Percentiles rank a stretch among this genome's conserved stretches.
phyloP scores from a whole-genome alignment of 2,113 vertebrate species.

The Oophaga pumilio region DNA sequence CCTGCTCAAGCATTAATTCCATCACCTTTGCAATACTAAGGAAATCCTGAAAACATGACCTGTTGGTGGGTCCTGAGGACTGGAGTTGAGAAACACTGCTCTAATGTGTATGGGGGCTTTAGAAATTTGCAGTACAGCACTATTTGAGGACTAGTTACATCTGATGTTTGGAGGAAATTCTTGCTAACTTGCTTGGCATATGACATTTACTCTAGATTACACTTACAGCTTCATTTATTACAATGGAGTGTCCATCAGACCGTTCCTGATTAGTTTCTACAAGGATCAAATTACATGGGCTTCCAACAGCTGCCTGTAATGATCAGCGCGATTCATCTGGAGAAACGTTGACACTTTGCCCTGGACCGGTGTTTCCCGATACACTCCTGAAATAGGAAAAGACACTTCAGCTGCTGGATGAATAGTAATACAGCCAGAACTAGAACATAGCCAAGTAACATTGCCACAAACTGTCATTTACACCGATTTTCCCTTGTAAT shows the following conservation, averaged over 20 bases:
- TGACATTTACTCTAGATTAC: background rate
- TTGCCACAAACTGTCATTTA: background rate
- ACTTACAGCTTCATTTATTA: background rate
- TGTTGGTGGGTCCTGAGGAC: too few species aligned
- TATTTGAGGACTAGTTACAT: too few species aligned
- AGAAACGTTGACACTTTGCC: constrained; percentile 85
- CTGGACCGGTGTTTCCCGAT: constrained; percentile 67
- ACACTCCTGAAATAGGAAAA: constrained; percentile 62
- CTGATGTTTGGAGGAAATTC: too few species aligned
- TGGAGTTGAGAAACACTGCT: too few species aligned
- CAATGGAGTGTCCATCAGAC: constrained; percentile 3
- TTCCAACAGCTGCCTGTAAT: constrained; percentile 73
- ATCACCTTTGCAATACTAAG: too few species aligned
- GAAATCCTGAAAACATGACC: too few species aligned
- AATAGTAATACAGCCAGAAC: background rate
- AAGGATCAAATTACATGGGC: constrained; percentile 63
- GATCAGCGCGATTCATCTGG: constrained; percentile 72
- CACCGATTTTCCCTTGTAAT: too few species aligned
- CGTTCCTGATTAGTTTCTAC: background rate
- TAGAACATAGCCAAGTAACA: background rate
- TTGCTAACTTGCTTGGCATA: background rate
- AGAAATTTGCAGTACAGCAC: too few species aligned
- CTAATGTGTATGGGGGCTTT: too few species aligned
- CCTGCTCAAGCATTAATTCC: too few species aligned
- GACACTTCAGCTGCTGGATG: background rate